Base-by-base conservation (phyloP, 2,113 vertebrate genomes). In the Diphyllodes magnificus region DNA sequence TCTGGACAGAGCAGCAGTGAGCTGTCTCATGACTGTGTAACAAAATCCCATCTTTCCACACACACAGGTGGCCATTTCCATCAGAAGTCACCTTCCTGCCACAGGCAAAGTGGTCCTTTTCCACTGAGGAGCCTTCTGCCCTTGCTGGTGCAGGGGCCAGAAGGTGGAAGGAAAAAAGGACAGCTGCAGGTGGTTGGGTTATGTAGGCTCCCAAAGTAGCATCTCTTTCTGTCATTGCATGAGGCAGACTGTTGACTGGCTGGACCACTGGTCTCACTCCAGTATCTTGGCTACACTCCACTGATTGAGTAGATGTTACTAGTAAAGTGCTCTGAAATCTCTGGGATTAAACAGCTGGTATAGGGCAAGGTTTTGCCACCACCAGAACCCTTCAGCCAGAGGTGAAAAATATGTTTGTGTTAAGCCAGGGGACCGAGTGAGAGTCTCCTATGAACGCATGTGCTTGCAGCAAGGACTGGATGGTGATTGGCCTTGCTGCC, bases 21-120 rank as follows among this genome's bases (percentile, higher is more conserved):
- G 33, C n/a, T n/a, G 7, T 19, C 0, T 51, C 6, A 0, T 16
- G 3, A 2, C 24, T 44, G 19, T 10, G 39, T 40, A 27, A n/a
- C 1, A 3, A 27, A 66, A 30, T 63, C 7, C 6, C 21, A 5
- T 11, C 12, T 23, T 47, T 42, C 7, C 20, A 0, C 56, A 16
- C 2, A 3, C 31, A 4, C 11, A 11, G 28, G 10, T 7, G 2
- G 17, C 22, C 5, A 1, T 63, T 84, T 85, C 30, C 7, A 4
- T 27, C 6, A 54, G 33, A 20, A 60, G 5, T 8, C 22, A 2
- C n/a, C 9, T 64, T 75, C 18, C 15, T 71, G 31, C 33, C 7
- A 5, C 44, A 47, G 44, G 19, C 20, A 2, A 28, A 44, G 10
- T 5, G 22, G 20, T 31, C 0, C 16, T 60, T 42, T 57, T 39